Percentiles rank a stretch among this genome's conserved stretches.
phyloP scores from a whole-genome alignment of 2,797 vertebrate species.

The Ptychobarbus kaznakovi region DNA sequence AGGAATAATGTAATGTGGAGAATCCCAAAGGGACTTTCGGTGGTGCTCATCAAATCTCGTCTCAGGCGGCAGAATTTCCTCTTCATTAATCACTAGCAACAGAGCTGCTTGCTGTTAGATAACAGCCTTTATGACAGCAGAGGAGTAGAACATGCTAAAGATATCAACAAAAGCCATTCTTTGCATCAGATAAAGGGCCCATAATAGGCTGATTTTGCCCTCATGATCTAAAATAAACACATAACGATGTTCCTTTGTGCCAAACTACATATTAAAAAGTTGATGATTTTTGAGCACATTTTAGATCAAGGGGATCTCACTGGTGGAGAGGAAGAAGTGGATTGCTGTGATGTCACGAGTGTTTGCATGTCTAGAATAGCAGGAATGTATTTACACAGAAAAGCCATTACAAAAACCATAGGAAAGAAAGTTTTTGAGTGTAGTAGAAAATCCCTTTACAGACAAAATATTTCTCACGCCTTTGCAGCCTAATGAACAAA shows the following conservation, averaged over 20 bases:
- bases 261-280: background rate
- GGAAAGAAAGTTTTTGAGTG: background rate
- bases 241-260: background rate
- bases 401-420: background rate
- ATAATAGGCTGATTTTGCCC: conserved; percentile 24
- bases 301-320: conserved; percentile 9
- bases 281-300: background rate
- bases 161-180: conserved; percentile 46
- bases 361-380: conserved; percentile 7
- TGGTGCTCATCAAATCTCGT: conserved; percentile 49
- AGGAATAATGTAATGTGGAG: conserved; percentile 48
- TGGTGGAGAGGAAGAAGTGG: background rate
- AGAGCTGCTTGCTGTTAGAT: conserved; percentile 32
- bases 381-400: background rate
- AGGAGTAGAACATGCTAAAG: conserved; percentile 23
- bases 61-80: conserved; percentile 43
- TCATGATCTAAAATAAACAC: conserved; percentile 29
- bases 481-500: conserved; percentile 31
- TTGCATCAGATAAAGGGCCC: conserved; percentile 39
- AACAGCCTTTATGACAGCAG: conserved; percentile 27
- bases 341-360: background rate
- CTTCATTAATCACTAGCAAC: conserved; percentile 56
- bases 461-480: background rate
- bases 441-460: background rate
- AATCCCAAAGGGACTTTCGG: conserved; percentile 27